Evolutionary conservation across 2,888 invertebrate genomes (phyloP).

Genomic region (Noctua janthina): DNA sequence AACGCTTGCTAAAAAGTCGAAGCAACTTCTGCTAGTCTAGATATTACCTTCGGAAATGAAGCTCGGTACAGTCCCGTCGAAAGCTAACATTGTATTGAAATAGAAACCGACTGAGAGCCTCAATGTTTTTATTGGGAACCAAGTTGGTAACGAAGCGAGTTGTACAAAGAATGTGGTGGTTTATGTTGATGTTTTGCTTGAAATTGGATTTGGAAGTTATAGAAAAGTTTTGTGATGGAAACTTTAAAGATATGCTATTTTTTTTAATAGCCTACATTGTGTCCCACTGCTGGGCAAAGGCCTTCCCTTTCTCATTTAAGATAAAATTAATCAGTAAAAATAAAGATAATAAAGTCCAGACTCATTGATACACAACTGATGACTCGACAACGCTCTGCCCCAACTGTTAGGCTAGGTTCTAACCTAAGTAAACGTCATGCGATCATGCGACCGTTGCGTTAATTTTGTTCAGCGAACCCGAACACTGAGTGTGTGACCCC

Average conservation of each 20-base stretch:
- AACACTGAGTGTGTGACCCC: background rate
- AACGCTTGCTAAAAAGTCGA: constrained; percentile 64
- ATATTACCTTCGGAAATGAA: constrained; percentile 71
- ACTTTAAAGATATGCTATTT: background rate
- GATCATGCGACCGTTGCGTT: background rate
- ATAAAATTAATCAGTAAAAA: no score
- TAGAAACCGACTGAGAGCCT: constrained; percentile 58
- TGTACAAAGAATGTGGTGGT: constrained; percentile 20
- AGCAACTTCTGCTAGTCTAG: constrained; percentile 57
- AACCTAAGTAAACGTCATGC: background rate
- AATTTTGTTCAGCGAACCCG: background rate
- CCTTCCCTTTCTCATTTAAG: background rate
- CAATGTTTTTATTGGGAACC: constrained; percentile 65
- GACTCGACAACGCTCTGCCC: background rate
- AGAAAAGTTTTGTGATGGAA: constrained; percentile 6
- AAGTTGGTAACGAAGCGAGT: constrained; percentile 62
- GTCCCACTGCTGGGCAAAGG: background rate
- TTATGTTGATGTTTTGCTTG: constrained; percentile 25
- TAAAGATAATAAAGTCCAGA: no score
- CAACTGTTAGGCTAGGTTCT: background rate
- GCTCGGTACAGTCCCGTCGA: constrained; percentile 54
- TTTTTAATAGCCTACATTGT: background rate
- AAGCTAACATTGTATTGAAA: constrained; percentile 71
- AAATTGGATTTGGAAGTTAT: constrained; percentile 37
- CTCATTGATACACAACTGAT: background rate